phyloP scores from a whole-genome alignment of 2,797 vertebrate genomes.

The Melanotaenia parkinsoni region DNA sequence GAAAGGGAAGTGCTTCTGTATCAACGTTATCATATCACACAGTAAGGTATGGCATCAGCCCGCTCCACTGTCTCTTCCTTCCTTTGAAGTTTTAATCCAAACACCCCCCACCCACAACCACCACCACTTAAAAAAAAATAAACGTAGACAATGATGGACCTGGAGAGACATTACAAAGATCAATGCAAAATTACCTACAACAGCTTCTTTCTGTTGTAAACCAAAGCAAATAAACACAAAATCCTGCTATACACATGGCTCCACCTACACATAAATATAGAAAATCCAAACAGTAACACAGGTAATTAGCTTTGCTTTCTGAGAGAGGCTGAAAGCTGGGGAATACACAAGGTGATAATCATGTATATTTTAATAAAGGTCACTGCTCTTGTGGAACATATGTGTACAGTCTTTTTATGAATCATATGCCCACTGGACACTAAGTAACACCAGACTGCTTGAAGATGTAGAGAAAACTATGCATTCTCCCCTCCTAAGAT shows the following conservation, averaged over 20 bases:
- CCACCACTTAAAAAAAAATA: neutral
- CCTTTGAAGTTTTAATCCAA: neutral
- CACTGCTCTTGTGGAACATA: constrained; percentile 65
- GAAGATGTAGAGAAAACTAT: constrained; percentile 55
- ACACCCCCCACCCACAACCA: neutral
- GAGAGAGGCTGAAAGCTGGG: constrained; percentile 59
- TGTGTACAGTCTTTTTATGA: constrained; percentile 63
- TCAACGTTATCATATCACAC: constrained; percentile 69
- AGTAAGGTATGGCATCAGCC: constrained; percentile 40
- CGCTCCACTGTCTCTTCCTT: constrained; percentile 26
- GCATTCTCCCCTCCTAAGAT: constrained; percentile 51
- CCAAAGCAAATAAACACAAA: constrained; percentile 22
- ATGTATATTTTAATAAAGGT: constrained; percentile 76
- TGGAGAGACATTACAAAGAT: neutral
- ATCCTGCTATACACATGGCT: constrained; percentile 6
- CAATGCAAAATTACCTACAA: neutral
- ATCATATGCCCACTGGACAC: constrained; percentile 42
- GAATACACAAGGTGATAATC: constrained; percentile 64
- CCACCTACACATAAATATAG: constrained; percentile 27
- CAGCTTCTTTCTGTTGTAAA: neutral
- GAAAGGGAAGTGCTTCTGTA: constrained; percentile 49
- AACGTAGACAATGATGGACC: constrained; percentile 17
- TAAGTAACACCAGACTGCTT: constrained; percentile 47
- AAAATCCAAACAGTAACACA: constrained; percentile 47
- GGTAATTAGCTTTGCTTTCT: constrained; percentile 69